These are phyloP conservation scores for Aleiodes testaceus DNA, from an alignment of 2,888 invertebrate species.

Conservation along the genomic window DNA sequence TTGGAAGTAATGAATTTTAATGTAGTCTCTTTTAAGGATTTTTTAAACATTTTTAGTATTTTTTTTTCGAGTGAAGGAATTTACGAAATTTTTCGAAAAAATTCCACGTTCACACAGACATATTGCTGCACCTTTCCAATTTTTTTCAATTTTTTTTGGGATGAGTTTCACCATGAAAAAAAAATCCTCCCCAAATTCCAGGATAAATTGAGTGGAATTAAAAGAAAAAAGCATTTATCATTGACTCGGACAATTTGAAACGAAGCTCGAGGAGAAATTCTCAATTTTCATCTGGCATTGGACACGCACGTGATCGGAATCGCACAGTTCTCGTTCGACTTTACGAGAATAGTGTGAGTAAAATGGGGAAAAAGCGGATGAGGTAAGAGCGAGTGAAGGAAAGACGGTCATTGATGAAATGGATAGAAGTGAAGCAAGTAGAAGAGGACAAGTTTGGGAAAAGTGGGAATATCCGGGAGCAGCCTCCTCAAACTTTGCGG, in stretches of 20 bases:
- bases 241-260: conserved; percentile 30
- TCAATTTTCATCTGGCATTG: conserved; percentile 60
- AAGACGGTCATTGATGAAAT: conserved; percentile 51
- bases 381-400: conserved; percentile 37
- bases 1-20: no score
- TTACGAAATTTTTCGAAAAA: no score
- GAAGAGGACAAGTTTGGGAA: conserved; percentile 12
- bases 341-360: conserved; percentile 32
- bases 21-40: no score
- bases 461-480: conserved; percentile 18
- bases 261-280: conserved; percentile 52
- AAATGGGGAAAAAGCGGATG: conserved; percentile 44
- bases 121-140: no score
- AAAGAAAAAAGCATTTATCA: conserved; percentile 15
- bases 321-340: conserved; percentile 5
- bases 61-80: no score
- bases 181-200: no score
- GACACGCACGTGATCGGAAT: conserved; percentile 60
- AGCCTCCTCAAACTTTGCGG: conserved; percentile 27
- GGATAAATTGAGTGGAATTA: no score
- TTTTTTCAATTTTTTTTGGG: no score
- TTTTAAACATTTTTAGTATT: no score
- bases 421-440: conserved; percentile 33
- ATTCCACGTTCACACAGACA: no score
- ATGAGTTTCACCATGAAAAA: no score